phyloP scores from a whole-genome alignment of 2,888 invertebrate genomes.

The Mamestra brassicae region DNA sequence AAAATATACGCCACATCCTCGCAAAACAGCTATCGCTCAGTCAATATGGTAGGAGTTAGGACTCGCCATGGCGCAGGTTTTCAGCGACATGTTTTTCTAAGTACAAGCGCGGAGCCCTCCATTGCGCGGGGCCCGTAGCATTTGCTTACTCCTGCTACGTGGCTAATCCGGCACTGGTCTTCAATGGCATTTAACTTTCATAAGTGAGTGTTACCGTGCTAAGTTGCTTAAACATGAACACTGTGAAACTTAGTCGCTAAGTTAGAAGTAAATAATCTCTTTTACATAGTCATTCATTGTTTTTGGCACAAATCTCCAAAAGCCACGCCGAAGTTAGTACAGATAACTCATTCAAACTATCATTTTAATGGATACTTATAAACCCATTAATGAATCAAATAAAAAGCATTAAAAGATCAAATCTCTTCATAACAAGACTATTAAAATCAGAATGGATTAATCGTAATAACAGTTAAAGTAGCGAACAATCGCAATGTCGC shows the following conservation, averaged over 20 bases:
- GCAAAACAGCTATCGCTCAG: too few species aligned
- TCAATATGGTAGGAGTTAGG: too few species aligned
- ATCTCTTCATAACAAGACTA: constrained; percentile 31
- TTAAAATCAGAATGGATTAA: constrained; percentile 43
- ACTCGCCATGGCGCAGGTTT: too few species aligned
- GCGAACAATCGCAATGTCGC: constrained; percentile 31
- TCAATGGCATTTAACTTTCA: constrained; percentile 16
- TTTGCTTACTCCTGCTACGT: too few species aligned
- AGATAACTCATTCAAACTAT: constrained; percentile 36
- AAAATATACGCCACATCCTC: too few species aligned
- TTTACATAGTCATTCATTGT: constrained; percentile 22
- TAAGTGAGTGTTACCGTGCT: not conserved
- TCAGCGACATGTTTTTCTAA: too few species aligned
- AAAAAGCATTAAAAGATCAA: constrained; percentile 29
- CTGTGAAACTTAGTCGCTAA: constrained; percentile 11
- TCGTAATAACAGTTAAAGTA: constrained; percentile 27
- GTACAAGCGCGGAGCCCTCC: too few species aligned
- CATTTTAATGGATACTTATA: constrained; percentile 33
- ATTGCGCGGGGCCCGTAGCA: too few species aligned
- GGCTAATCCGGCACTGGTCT: too few species aligned
- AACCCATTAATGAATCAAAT: constrained; percentile 36
- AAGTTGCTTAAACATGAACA: constrained; percentile 3
- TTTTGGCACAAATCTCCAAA: constrained; percentile 4
- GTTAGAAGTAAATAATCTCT: constrained; percentile 2
- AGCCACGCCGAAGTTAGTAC: not conserved